Percentiles rank a stretch among this genome's conserved stretches.
Evolutionary conservation across 2,888 invertebrate species (phyloP).

Genomic region (Mythimna albipuncta): DNA sequence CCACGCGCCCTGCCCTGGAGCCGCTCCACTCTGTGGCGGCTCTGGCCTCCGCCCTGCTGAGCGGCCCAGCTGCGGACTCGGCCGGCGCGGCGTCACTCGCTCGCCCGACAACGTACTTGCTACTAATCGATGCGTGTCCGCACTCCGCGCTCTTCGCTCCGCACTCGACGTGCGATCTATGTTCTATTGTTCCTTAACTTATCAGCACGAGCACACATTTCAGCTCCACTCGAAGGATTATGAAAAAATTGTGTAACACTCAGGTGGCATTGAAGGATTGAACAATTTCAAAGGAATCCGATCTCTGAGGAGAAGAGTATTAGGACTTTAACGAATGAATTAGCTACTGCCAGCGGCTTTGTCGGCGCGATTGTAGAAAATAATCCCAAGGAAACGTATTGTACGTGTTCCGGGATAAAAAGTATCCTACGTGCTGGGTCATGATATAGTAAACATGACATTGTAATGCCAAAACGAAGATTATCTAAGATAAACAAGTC

Average conservation of each 20-base stretch:
- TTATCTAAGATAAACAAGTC: too few relatives aligned
- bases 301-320: not conserved
- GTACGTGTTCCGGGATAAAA: too few relatives aligned
- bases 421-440: too few relatives aligned
- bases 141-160: not conserved
- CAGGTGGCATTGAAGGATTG: not conserved
- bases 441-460: too few relatives aligned
- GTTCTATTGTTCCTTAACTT: not conserved
- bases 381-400: too few relatives aligned
- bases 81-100: not conserved
- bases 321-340: not conserved
- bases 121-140: conserved; percentile 8
- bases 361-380: too few relatives aligned
- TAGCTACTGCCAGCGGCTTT: too few relatives aligned
- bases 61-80: not conserved
- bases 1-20: not conserved
- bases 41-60: not conserved
- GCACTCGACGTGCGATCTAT: not conserved
- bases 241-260: not conserved
- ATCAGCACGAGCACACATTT: not conserved
- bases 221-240: not conserved
- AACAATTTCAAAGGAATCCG: too few relatives aligned
- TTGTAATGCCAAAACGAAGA: too few relatives aligned
- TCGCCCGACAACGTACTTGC: not conserved
- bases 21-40: not conserved